Evolutionary conservation across 2,113 vertebrate genomes (phyloP).

Genomic region (Callaeas wilsoni): DNA sequence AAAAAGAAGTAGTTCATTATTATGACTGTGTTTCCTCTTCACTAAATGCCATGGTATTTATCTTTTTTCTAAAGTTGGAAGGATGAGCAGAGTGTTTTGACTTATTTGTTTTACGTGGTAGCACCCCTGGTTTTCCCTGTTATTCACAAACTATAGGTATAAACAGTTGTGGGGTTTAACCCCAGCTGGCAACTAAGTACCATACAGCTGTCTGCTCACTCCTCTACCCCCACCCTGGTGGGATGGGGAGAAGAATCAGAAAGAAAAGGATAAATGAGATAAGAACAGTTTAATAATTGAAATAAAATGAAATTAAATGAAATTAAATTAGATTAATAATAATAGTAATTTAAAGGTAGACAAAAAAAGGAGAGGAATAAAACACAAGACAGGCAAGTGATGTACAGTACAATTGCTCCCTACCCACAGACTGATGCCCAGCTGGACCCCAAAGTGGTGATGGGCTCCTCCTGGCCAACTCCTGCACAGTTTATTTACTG

Average conservation of each 20-base stretch:
- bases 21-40: neutral
- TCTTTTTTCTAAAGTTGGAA: neutral
- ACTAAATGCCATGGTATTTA: neutral
- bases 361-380: neutral
- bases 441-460: neutral
- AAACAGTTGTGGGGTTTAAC: neutral
- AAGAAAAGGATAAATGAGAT: neutral
- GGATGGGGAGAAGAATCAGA: neutral
- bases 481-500: neutral
- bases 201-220: neutral
- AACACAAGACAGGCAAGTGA: neutral
- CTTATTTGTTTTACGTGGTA: neutral
- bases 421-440: neutral
- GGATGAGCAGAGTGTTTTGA: neutral
- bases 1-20: neutral
- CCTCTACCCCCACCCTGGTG: neutral
- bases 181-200: neutral
- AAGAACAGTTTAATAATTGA: neutral
- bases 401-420: neutral
- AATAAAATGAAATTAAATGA: rapidly evolving
- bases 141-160: neutral
- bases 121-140: neutral
- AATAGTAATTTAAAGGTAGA: neutral
- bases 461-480: neutral
- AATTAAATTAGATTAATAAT: neutral